These are phyloP conservation scores for Episyrphus balteatus DNA, from an alignment of 1,140 invertebrate genomes.

Conservation along the genomic window DNA sequence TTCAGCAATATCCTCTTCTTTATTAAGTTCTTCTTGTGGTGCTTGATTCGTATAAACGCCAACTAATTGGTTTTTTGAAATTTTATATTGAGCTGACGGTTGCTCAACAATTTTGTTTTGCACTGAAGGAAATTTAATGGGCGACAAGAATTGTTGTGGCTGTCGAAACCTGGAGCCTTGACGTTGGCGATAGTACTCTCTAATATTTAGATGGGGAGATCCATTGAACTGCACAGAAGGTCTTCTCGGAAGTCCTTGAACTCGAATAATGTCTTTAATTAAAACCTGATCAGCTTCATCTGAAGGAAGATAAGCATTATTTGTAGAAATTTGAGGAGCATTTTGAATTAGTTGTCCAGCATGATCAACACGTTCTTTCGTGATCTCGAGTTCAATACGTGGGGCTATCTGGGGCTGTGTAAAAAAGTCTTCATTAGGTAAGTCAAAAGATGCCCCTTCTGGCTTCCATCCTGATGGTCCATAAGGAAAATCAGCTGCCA, in stretches of 20 bases:
- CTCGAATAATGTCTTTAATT: conserved; percentile 5
- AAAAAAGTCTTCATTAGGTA: too few relatives aligned
- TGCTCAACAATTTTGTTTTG: background rate
- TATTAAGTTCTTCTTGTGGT: background rate
- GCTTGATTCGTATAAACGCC: conserved; percentile 1
- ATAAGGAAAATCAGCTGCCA: too few relatives aligned
- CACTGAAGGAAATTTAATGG: conserved; percentile 3
- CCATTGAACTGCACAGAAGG: background rate
- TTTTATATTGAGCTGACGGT: background rate
- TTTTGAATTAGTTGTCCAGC: conserved; percentile 9
- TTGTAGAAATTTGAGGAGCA: background rate
- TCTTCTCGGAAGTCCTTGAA: conserved; percentile 1
- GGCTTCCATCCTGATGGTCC: too few relatives aligned
- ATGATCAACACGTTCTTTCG: conserved; percentile 17
- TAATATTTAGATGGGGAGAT: too few relatives aligned
- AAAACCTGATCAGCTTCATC: conserved; percentile 1
- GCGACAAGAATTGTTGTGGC: background rate
- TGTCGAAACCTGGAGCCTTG: too few relatives aligned
- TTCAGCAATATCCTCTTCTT: conserved; percentile 3
- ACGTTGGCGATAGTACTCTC: too few relatives aligned
- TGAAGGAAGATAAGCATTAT: conserved; percentile 6
- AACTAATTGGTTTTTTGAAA: background rate
- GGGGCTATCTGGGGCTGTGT: background rate
- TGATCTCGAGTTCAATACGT: conserved; percentile 16
- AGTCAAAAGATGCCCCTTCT: too few relatives aligned